Evolutionary conservation across 2,113 vertebrate genomes (phyloP), one percentile per base, ranked within the genome.

Genomic region (Cottus gobio): DNA sequence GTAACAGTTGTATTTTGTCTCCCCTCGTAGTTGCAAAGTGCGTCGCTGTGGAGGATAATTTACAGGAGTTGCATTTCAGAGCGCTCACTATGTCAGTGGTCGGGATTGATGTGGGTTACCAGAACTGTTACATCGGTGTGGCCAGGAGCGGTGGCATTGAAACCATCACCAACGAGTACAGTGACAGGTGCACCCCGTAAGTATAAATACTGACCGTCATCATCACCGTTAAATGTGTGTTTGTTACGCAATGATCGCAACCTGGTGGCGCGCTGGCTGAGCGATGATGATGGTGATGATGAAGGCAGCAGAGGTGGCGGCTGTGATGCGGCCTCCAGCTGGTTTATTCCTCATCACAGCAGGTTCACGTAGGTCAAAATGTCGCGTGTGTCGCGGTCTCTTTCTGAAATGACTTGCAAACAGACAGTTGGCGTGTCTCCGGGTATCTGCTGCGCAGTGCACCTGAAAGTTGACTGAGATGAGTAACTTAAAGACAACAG

Each of bases 131-230:
- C 92, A 95, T 98, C 85, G 97, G 96, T 0, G 97, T 98, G 46
- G 97, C 97, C 48, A 92, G 97, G 84, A 98, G 97, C 82, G 97
- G 97, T 70, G 97, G 97, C 77, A 98, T 98, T 90, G 97, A 98
- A 93, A 98, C 97, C 81, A 95, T 98, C 90, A 95, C 96, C 87
- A 98, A 98, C 75, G 97, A 98, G 52, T 97, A 98, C 96, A 98
- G 97, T 94, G 97, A 98, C 95, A 96, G 97, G 94, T 98, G 97
- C 93, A 98, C 97, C 22, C 97, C 97, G 97, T 98, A 85, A 98
- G 96, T 97, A 95, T 79, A 60, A 56, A 63, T 12, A 50, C 20
- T 72, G 66, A 80, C 36, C 56, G 31, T 50, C 79, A 44, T 57
- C 83, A 54, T 57, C 84, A 3, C 60, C 31, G 80, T 46, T 54